phyloP scores from a whole-genome alignment of 2,113 vertebrate genomes.

The Tamias sibiricus region DNA sequence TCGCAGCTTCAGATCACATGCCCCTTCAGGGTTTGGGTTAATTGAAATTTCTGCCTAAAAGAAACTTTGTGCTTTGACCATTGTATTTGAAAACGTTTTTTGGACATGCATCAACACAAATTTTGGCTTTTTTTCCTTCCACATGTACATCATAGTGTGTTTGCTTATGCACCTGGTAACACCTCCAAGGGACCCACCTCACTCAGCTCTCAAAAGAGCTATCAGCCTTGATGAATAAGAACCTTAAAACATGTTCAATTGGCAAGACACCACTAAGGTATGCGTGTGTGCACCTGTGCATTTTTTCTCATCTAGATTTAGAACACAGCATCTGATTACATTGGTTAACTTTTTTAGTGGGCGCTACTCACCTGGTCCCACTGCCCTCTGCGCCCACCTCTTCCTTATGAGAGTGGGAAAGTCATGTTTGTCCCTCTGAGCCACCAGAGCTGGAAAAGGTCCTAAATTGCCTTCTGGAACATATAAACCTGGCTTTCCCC shows the following conservation, averaged over 20 bases:
- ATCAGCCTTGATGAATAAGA: not conserved
- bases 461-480: not conserved
- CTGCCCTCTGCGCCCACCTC: not conserved
- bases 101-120: not conserved
- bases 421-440: not conserved
- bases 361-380: not conserved
- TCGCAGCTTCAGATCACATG: not conserved
- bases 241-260: not conserved
- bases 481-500: not conserved
- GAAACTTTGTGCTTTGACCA: not conserved
- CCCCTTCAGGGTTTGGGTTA: not conserved
- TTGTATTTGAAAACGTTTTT: not conserved
- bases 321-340: not conserved
- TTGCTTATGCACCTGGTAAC: not conserved
- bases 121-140: not conserved
- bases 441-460: not conserved
- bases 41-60: not conserved
- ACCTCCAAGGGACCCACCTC: not conserved
- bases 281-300: fast-evolving
- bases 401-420: not conserved
- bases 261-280: not conserved
- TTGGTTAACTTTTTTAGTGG: not conserved
- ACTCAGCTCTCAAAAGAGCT: not conserved
- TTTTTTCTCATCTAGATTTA: not conserved
- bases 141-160: not conserved